Conservation (phyloP, 2,113 vertebrate genomes). For the Melanocharis versteri region DNA sequence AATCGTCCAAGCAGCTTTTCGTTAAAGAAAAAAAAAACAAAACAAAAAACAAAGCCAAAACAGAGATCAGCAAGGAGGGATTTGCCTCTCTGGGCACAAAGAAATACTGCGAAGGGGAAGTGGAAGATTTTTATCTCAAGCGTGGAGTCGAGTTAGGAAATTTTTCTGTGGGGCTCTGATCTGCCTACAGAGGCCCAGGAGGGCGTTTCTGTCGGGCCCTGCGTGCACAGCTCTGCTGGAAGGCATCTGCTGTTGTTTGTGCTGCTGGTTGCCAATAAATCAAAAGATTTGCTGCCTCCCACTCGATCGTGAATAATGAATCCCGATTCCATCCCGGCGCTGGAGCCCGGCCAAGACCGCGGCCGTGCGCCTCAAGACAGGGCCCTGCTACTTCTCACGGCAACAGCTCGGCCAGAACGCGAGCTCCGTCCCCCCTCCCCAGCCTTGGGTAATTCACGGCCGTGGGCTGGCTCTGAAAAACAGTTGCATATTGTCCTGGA, state of each 20-base stretch:
- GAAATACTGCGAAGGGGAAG: background rate
- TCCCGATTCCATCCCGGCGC: background rate
- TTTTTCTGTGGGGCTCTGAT: background rate
- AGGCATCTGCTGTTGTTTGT: constrained; percentile 17
- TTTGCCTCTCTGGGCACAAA: background rate
- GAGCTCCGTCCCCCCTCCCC: background rate
- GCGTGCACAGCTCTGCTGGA: background rate
- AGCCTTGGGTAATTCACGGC: constrained; percentile 8
- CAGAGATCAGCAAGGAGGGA: background rate
- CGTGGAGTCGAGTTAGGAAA: background rate
- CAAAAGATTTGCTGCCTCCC: constrained; percentile 19
- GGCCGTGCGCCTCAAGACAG: background rate
- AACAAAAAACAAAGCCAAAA: too few relatives aligned
- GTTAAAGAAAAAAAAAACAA: background rate
- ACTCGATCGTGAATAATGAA: constrained; percentile 16
- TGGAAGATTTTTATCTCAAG: background rate
- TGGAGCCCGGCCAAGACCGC: background rate
- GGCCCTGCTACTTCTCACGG: background rate
- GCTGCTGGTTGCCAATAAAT: constrained; percentile 35
- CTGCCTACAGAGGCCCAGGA: background rate
- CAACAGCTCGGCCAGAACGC: background rate
- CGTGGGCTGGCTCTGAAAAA: background rate
- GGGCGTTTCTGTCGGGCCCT: background rate
- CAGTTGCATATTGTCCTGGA: constrained; percentile 19
- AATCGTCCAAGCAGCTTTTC: background rate